Conservation (phyloP, 2,888 invertebrate species). For the Cryptophagus acutangulus region DNA sequence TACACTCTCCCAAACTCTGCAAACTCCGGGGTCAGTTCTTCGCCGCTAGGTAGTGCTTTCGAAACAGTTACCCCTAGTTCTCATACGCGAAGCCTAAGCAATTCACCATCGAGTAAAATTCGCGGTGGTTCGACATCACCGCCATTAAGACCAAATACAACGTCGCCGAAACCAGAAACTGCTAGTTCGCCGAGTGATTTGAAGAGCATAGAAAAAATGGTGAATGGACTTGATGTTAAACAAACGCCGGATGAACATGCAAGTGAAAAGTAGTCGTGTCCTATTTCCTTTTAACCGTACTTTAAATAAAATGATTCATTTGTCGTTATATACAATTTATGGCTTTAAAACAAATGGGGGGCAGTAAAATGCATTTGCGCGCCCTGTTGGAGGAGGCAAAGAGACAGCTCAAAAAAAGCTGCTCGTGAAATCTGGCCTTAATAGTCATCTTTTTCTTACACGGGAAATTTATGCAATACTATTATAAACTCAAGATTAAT, state of each 20-base stretch:
- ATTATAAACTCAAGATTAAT: too few species aligned
- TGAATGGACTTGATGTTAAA: constrained; percentile 89
- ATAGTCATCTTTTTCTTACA: too few species aligned
- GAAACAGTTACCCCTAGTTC: constrained; percentile 82
- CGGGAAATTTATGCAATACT: too few species aligned
- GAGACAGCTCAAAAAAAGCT: too few species aligned
- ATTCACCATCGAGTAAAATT: constrained; percentile 52
- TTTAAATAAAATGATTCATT: too few species aligned
- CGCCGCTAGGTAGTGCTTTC: constrained; percentile 76
- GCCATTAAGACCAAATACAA: constrained; percentile 55
- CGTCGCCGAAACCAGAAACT: constrained; percentile 51
- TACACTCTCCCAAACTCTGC: constrained; percentile 71
- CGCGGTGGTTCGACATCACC: constrained; percentile 51
- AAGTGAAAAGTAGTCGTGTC: constrained; percentile 40
- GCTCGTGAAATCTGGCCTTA: too few species aligned
- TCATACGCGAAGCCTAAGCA: constrained; percentile 60
- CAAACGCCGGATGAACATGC: constrained; percentile 46
- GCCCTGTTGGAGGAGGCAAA: too few species aligned
- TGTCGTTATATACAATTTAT: too few species aligned
- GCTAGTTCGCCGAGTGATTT: constrained; percentile 71
- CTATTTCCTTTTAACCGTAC: too few species aligned
- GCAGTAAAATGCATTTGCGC: too few species aligned
- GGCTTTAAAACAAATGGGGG: too few species aligned
- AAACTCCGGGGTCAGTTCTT: constrained; percentile 48
- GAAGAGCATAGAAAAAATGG: constrained; percentile 96